Evolutionary conservation across 2,797 vertebrate species (phyloP).

Genomic region (Semaprochilodus insignis): DNA sequence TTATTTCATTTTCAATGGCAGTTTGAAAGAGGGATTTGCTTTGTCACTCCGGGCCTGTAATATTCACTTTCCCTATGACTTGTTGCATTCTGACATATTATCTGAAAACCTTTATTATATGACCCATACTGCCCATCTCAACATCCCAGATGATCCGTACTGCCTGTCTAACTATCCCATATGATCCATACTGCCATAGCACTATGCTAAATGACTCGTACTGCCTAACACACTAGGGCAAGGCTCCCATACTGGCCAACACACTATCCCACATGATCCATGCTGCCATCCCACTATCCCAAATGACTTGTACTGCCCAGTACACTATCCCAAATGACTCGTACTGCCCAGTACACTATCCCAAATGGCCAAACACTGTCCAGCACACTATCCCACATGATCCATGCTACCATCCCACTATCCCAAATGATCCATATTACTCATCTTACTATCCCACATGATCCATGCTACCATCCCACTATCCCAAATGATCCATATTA

Average conservation of each 20-base stretch:
- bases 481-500: background rate
- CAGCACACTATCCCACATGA: background rate
- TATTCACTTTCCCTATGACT: too few relatives aligned
- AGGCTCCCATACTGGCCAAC: background rate
- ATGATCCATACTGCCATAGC: background rate
- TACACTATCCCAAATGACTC: background rate
- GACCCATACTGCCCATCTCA: background rate
- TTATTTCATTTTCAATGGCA: too few relatives aligned
- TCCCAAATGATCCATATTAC: background rate
- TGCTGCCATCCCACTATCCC: background rate
- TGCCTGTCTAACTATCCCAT: background rate
- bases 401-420: background rate
- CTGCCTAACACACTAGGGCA: background rate
- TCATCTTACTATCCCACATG: background rate
- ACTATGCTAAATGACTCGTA: background rate
- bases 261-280: background rate
- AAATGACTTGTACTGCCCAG: background rate
- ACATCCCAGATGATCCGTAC: too few relatives aligned
- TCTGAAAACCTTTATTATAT: background rate
- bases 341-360: background rate
- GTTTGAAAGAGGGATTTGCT: too few relatives aligned
- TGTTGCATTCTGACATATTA: background rate
- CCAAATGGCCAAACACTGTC: too few relatives aligned
- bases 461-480: background rate
- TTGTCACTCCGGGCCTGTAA: background rate